phyloP scores from a whole-genome alignment of 2,888 invertebrate species.

The Zootermopsis nevadensis region DNA sequence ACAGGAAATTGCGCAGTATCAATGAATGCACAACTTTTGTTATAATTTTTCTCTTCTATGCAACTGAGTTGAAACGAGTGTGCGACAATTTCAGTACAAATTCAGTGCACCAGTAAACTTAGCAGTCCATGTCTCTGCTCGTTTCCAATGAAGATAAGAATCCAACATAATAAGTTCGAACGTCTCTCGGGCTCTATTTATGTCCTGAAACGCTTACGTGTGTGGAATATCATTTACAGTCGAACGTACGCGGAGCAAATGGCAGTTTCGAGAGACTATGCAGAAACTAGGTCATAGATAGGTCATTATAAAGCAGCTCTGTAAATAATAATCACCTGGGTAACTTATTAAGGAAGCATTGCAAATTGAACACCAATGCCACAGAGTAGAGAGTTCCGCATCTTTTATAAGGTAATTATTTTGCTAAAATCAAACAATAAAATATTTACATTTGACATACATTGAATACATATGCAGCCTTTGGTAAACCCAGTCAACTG shows the following conservation, averaged over 20 bases:
- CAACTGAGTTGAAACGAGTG: too few relatives aligned
- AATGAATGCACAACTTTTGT: too few relatives aligned
- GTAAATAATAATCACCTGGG: background rate
- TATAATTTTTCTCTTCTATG: too few relatives aligned
- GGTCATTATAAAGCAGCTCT: background rate
- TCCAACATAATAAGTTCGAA: background rate
- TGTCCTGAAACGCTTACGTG: background rate
- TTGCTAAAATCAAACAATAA: too few relatives aligned
- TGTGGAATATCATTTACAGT: background rate
- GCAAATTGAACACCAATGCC: background rate
- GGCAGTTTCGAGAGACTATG: too few relatives aligned
- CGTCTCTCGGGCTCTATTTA: slow-evolving; percentile 6
- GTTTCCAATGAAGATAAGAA: slow-evolving; percentile 13
- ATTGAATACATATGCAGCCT: too few relatives aligned
- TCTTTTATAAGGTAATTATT: too few relatives aligned
- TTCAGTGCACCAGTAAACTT: background rate
- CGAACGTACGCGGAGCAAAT: background rate
- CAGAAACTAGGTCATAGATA: background rate
- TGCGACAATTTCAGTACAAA: too few relatives aligned
- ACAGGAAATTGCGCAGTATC: too few relatives aligned
- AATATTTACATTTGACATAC: too few relatives aligned
- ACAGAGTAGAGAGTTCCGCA: background rate
- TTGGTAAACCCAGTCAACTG: too few relatives aligned
- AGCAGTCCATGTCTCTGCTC: background rate
- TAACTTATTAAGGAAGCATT: background rate